A percentile compares a stretch with the other conserved stretches of the same genome.
Evolutionary conservation across 2,797 vertebrate species (phyloP).

Genomic region (Bradypodion ventrale): DNA sequence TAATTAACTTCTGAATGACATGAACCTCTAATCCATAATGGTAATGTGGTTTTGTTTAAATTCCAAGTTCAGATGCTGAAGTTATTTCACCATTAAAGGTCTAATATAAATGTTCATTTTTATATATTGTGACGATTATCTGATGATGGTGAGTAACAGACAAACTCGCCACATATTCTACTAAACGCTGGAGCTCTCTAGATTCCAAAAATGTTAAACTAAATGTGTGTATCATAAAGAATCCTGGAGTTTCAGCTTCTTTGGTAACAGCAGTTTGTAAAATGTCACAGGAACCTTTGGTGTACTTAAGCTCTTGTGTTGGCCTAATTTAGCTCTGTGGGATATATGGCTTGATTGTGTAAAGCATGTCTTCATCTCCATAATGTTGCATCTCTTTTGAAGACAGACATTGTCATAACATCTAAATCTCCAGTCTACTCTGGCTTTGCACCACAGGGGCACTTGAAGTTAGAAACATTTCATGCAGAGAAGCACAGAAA

Average conservation of each 20-base stretch:
- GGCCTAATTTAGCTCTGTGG: background rate
- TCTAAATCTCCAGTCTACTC: too few relatives aligned
- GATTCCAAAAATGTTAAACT: background rate
- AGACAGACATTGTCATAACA: background rate
- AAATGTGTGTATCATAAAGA: background rate
- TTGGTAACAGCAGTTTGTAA: background rate
- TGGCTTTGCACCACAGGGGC: too few relatives aligned
- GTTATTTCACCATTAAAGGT: conserved; percentile 16
- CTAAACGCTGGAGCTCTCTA: background rate
- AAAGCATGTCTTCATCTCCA: background rate
- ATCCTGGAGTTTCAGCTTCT: background rate
- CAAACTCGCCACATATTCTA: background rate
- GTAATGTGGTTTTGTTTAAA: background rate
- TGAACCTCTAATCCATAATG: background rate
- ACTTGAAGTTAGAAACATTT: background rate
- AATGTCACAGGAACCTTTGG: background rate
- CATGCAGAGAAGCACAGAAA: background rate
- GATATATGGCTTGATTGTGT: too few relatives aligned
- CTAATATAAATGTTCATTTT: background rate
- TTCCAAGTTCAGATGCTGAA: background rate
- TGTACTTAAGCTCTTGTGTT: background rate
- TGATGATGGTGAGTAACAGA: background rate
- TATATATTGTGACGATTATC: conserved; percentile 34
- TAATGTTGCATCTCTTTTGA: background rate
- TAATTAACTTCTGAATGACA: background rate